Evolutionary conservation across 2,113 vertebrate genomes (phyloP), one percentile per base, ranked within the genome.

Genomic region (Alligator mississippiensis): DNA sequence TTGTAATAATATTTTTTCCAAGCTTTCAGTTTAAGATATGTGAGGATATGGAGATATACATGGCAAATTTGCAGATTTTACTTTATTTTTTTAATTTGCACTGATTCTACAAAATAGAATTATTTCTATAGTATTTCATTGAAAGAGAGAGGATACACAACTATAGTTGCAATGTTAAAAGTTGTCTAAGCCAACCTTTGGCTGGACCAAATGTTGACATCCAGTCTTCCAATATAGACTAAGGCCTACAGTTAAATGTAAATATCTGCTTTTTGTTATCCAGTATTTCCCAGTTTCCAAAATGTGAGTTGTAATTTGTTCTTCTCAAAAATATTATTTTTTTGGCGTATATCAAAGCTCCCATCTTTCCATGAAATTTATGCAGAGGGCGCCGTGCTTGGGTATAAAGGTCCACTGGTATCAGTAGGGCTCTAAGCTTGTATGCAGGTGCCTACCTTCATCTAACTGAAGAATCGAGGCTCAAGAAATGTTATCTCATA

Each of bases 181-280:
- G 9, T 84, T 78, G 28, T 21, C 88, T 94, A 72, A 4, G 72
- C 11, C 68, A 57, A 30, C 90, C 92, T 47, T 78, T 58, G 63
- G 64, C 78, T 93, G 92, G 96, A 93, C 86, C 89, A 95, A 94
- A 93, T 82, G 82, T 0, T 82, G 78, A 82, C 62, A 81, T 17
- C 88, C 80, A 92, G 91, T 74, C 58, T 92, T 93, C 66, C 85
- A 55, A 76, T 77, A 59, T n/a, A 88, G 58, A 22, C 62, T 55
- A 80, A 59, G 13, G 30, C 60, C 95, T 92, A 74, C 8, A 28
- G 22, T 80, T 93, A 63, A 92, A 64, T 85, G 83, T 64, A 60
- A 68, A 12, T 85, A 12, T n/a, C 22, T 61, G 76, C 4, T 54
- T 60, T 70, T 58, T 16, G 5, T 57, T 11, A 87, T 34, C 81